A percentile compares a stretch with the other conserved stretches of the same genome.
Evolutionary conservation across 2,888 invertebrate genomes (phyloP).

Genomic region (Brachyopa scutellaris): DNA sequence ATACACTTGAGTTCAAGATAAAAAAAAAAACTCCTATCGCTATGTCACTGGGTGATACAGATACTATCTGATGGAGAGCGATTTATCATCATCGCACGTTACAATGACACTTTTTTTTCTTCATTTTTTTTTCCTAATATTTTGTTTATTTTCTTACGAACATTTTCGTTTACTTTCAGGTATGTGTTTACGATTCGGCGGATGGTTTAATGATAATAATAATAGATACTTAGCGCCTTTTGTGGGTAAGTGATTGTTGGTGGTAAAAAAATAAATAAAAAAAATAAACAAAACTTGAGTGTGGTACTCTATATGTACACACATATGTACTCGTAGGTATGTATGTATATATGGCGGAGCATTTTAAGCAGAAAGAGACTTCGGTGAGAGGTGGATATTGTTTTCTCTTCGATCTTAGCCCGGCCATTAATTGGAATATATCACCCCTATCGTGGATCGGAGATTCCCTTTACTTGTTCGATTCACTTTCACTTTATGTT

Average conservation of each 20-base stretch:
- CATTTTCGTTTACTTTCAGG: conserved; percentile 51
- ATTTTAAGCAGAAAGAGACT: too few species aligned
- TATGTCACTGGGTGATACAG: conserved; percentile 8
- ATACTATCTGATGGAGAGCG: conserved; percentile 2
- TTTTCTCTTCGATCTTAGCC: too few species aligned
- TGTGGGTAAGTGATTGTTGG: conserved; percentile 28
- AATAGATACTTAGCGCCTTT: conserved; percentile 40
- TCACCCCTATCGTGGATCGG: too few species aligned
- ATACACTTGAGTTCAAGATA: not conserved
- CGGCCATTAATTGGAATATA: too few species aligned
- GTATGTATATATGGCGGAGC: too few species aligned
- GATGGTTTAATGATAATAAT: conserved; percentile 30
- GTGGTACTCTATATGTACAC: not conserved
- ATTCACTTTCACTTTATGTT: too few species aligned
- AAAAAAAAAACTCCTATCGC: conserved; percentile 33
- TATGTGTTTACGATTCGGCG: conserved; percentile 50
- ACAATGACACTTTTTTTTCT: conserved; percentile 33
- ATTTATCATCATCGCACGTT: conserved; percentile 57
- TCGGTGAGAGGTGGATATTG: too few species aligned
- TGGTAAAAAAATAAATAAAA: too few species aligned
- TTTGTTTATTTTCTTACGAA: conserved; percentile 38
- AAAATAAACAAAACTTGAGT: too few species aligned
- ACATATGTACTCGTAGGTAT: too few species aligned
- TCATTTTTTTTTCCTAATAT: too few species aligned
- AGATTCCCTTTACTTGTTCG: too few species aligned